phyloP scores from a whole-genome alignment of 2,888 invertebrate genomes.

The Cactoblastis cactorum region DNA sequence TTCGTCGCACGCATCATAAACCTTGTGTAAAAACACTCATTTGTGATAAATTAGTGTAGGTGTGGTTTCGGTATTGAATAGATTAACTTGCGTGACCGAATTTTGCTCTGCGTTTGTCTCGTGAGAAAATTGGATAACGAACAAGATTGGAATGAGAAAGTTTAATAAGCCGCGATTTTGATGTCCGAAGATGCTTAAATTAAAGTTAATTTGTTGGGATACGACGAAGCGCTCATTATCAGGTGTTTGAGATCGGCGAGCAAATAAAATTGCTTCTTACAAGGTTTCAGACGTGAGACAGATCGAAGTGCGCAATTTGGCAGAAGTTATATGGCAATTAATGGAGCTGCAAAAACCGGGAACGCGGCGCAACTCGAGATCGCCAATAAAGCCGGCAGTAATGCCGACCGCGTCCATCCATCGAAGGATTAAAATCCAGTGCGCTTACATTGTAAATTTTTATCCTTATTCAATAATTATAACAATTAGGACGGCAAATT shows the following conservation, averaged over 20 bases:
- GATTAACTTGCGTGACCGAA: constrained; percentile 62
- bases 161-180: constrained; percentile 29
- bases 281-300: constrained; percentile 35
- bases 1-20: constrained; percentile 48
- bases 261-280: constrained; percentile 37
- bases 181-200: constrained; percentile 14
- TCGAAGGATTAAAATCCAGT: constrained; percentile 24
- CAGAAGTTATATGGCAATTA: constrained; percentile 61
- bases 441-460: not conserved
- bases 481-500: not conserved
- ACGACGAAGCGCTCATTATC: constrained; percentile 30
- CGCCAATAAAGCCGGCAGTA: constrained; percentile 45
- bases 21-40: constrained; percentile 59
- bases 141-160: constrained; percentile 44
- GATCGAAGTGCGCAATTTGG: constrained; percentile 57
- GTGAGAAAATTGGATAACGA: constrained; percentile 61
- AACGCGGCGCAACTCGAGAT: constrained; percentile 41
- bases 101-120: constrained; percentile 52
- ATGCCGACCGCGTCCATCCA: constrained; percentile 46
- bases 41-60: constrained; percentile 56
- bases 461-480: not conserved
- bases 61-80: constrained; percentile 61
- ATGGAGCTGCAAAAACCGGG: constrained; percentile 46
- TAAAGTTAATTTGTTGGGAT: constrained; percentile 36
- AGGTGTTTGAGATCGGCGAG: constrained; percentile 39